Evolutionary conservation across 2,113 vertebrate genomes (phyloP), one percentile per base, ranked within the genome.

Genomic region (Kryptolebias marmoratus): DNA sequence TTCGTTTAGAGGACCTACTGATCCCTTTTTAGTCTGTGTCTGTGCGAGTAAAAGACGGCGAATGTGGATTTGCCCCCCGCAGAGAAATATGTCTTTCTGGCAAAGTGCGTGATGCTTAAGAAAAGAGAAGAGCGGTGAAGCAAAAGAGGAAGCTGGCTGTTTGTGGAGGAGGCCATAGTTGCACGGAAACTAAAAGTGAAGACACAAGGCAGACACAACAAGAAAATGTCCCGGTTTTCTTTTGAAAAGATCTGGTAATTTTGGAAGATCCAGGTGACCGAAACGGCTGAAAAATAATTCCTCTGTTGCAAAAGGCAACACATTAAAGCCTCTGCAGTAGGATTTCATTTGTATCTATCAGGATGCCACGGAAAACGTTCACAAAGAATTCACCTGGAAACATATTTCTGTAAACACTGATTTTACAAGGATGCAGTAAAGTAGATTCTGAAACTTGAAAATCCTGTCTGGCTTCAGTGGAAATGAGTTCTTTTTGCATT

Each of bases 1-100:
- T 88, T 85, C 78, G 16, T 88, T 88, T 86, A 77, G 76, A 82
- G 73, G 60, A 60, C 76, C 66, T 84, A 88, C 89, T n/a, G 80
- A 91, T 86, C 68, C 47, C 55, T 73, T 77, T 14, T 60, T 16
- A 68, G 77, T 78, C 77, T 77, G 83, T 45, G 65, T 22, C 13
- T 58, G 47, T 13, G 28, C 32, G 36, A 36, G 52, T 62, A 36
- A 52, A 65, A 47, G 47, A 31, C 54, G 39, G 6, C 36, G 22
- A 47, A 63, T 50, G 47, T 47, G 57, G 54, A 64, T 66, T 54
- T 53, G 11, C 55, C 64, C 57, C 72, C 64, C 77, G 72, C 44
- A 49, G 62, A 68, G 36, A 68, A 57, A 58, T 54, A 0, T 53
- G 53, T n/a, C 45, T 61, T 28, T 76, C 28, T 69, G 68, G 47